phyloP scores from a whole-genome alignment of 2,888 invertebrate species.

The Microchrysa polita region DNA sequence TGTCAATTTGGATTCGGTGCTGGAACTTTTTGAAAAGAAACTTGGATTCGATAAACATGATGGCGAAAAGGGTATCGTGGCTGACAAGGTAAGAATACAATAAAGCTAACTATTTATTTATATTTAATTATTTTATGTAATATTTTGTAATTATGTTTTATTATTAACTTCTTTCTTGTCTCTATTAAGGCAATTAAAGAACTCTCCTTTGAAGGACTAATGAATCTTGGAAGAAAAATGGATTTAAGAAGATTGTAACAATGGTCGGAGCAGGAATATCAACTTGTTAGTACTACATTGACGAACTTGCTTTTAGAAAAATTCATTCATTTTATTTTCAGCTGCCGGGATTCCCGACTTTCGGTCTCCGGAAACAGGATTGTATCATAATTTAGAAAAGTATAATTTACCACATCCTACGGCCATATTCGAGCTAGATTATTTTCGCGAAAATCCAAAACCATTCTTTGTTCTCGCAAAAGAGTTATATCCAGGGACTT shows the following conservation, averaged over 20 bases:
- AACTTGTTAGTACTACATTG: conserved; percentile 76
- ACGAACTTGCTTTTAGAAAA: conserved; percentile 51
- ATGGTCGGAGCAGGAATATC: conserved; percentile 98
- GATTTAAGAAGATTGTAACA: conserved; percentile 87
- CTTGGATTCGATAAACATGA: conserved; percentile 40
- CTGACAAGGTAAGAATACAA: conserved; percentile 38
- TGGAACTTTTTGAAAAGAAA: conserved; percentile 45
- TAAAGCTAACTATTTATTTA: too few species aligned
- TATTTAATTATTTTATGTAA: not conserved
- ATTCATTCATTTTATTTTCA: conserved; percentile 60
- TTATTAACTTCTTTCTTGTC: not conserved
- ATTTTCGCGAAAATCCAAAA: conserved; percentile 86
- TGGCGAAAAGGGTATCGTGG: not conserved
- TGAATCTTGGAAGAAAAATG: conserved; percentile 78
- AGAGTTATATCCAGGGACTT: conserved; percentile 86
- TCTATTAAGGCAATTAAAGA: conserved; percentile 71
- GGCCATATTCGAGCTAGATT: conserved; percentile 90
- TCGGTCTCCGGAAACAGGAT: conserved; percentile 83
- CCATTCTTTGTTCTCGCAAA: conserved; percentile 93
- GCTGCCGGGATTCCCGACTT: conserved; percentile 98
- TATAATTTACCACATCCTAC: conserved; percentile 92
- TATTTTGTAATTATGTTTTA: not conserved
- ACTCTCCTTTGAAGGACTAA: conserved; percentile 78
- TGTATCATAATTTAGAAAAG: conserved; percentile 90
- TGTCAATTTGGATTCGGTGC: conserved; percentile 44